Conservation (phyloP, 2,888 invertebrate genomes). For the Cataglyphis rosenhaueri region DNA sequence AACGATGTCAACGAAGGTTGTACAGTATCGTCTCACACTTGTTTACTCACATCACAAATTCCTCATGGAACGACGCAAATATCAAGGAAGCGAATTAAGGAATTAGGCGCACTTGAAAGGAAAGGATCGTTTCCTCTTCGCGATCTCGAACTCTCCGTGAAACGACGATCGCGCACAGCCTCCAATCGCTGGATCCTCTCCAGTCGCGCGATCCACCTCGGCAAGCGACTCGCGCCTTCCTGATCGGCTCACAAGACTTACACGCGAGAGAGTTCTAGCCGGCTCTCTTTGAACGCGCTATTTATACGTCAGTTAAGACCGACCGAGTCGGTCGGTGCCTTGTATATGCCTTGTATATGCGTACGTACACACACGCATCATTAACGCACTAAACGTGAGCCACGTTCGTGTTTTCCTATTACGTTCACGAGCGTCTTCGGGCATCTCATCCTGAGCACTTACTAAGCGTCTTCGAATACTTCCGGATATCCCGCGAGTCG, state of each 20-base stretch:
- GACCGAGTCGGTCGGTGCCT: conserved; percentile 69
- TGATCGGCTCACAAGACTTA: conserved; percentile 67
- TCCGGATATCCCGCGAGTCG: neutral
- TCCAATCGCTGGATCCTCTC: conserved; percentile 37
- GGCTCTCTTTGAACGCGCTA: conserved; percentile 79
- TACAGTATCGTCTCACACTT: neutral
- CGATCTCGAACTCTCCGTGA: conserved; percentile 58
- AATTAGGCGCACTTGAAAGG: conserved; percentile 1
- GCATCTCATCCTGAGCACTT: conserved; percentile 13
- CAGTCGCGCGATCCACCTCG: conserved; percentile 58
- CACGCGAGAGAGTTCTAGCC: conserved; percentile 76
- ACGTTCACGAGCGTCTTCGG: conserved; percentile 31
- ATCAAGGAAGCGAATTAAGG: neutral
- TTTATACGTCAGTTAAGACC: conserved; percentile 80
- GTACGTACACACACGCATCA: conserved; percentile 64
- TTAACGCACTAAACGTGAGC: conserved; percentile 66
- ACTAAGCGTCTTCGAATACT: neutral
- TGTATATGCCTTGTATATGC: conserved; percentile 55
- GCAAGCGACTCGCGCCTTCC: conserved; percentile 67
- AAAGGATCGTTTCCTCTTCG: neutral
- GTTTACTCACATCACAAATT: conserved; percentile 21
- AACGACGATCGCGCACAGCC: conserved; percentile 27
- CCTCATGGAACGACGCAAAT: neutral
- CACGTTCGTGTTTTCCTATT: conserved; percentile 38
- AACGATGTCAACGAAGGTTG: neutral